Conservation (phyloP, 2,113 vertebrate species). For the Lates calcarifer region DNA sequence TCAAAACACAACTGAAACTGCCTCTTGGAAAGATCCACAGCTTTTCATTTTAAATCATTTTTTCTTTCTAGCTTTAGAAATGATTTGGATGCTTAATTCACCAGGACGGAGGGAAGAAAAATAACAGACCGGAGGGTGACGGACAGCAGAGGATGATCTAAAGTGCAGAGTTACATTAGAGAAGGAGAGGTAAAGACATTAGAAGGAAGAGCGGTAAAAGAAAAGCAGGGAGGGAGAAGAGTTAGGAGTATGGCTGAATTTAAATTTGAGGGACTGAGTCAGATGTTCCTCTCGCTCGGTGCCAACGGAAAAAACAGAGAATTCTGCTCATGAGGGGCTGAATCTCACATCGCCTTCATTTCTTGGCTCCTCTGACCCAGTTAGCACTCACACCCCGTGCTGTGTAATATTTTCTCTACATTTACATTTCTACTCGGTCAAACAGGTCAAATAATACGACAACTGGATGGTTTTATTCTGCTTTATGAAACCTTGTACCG, state of each 20-base stretch:
- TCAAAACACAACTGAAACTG: conserved; percentile 33
- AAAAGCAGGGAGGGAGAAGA: conserved; percentile 48
- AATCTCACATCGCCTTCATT: conserved; percentile 68
- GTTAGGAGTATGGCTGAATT: conserved; percentile 67
- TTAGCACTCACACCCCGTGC: conserved; percentile 54
- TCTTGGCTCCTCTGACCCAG: conserved; percentile 71
- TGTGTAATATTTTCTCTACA: background rate
- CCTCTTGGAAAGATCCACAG: conserved; percentile 12
- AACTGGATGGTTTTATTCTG: background rate
- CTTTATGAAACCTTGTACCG: background rate
- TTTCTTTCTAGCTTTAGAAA: background rate
- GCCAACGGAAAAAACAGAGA: conserved; percentile 84
- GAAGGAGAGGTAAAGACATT: conserved; percentile 69
- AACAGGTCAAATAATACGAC: conserved; percentile 24
- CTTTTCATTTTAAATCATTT: conserved; percentile 32
- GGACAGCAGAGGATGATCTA: conserved; percentile 43
- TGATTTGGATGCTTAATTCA: background rate
- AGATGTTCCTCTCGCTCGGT: conserved; percentile 81
- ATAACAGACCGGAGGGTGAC: background rate
- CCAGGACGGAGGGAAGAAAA: background rate
- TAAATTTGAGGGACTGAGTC: conserved; percentile 80
- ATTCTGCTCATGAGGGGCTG: conserved; percentile 71
- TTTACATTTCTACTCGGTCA: conserved; percentile 41
- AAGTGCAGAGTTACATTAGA: conserved; percentile 45
- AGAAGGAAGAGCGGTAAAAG: conserved; percentile 45